phyloP scores from a whole-genome alignment of 2,113 vertebrate genomes.

The Chascanopsetta lugubris region DNA sequence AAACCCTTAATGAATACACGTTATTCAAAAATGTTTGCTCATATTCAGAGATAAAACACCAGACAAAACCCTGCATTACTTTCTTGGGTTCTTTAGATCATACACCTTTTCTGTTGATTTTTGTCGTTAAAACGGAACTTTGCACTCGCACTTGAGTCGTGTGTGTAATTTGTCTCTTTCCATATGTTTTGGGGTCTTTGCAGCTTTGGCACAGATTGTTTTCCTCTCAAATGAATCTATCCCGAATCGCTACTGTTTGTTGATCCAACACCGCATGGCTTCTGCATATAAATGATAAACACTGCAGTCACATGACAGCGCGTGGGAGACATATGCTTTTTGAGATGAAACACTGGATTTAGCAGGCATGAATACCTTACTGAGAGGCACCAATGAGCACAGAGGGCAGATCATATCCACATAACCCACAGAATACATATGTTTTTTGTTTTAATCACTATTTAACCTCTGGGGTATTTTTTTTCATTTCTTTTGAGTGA shows the following conservation, averaged over 20 bases:
- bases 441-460: conserved; percentile 3
- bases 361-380: conserved; percentile 49
- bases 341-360: conserved; percentile 71
- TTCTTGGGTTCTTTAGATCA: too few species aligned
- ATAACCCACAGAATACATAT: conserved; percentile 10
- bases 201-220: conserved; percentile 17
- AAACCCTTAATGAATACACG: too few species aligned
- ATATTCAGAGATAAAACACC: too few species aligned
- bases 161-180: conserved; percentile 1
- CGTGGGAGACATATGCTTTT: conserved; percentile 74
- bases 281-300: conserved; percentile 59
- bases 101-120: not conserved
- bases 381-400: conserved; percentile 34
- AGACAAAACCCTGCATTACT: too few species aligned
- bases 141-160: not conserved
- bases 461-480: not conserved
- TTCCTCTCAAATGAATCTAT: conserved; percentile 34
- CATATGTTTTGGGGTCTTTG: conserved; percentile 22
- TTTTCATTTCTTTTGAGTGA: not conserved
- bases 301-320: conserved; percentile 63
- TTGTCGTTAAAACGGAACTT: not conserved
- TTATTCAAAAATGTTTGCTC: too few species aligned
- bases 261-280: conserved; percentile 56
- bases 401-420: conserved; percentile 8
- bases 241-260: conserved; percentile 51